Base-by-base conservation (phyloP, 2,888 invertebrate genomes). In the Nephrotoma guestfalica region DNA sequence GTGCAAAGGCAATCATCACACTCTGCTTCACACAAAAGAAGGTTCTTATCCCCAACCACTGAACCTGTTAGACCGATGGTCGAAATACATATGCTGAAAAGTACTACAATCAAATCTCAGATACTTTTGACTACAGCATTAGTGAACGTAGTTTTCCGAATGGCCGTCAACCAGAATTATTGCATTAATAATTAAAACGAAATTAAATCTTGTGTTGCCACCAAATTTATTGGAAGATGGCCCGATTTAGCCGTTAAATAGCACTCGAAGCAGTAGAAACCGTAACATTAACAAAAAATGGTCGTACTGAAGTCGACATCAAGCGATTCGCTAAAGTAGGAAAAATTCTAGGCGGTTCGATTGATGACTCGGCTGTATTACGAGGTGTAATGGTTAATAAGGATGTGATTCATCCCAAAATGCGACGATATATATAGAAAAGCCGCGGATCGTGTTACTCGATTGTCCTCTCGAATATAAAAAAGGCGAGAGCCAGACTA, bases 381-480 rank as follows among this genome's bases (percentile, higher is more conserved):
- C 95, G 94, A 88, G 99, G 99, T 71, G 96, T 99, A 11, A 99
- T 99, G 97, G 92, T 99, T 87, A 99, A 99, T 92, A 99, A 99
- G 92, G 99, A 99, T 91, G 98, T 99, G 0, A 98, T 98, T 0
- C 99, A 99, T 91, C 96, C 98, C 0, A 99, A 99, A 93, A 99
- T 99, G 99, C 93, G 94, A 89, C 94, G 99, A 84, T 94, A 94
- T 89, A 98, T 99, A 30, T 0, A 89, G 96, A 98, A 91, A 98
- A 99, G 91, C 99, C 99, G 0, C 94, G 98, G 88, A 98, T 99
- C 89, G 92, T 99, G 0, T 93, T 99, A 86, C 93, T 99, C 42
- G 99, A 99, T 92, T 99, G 99, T 91, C 95, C 96, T 0, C 92
- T 99, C 87, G 99, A 99, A 91, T 99, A 99, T 92, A 99, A 99